Conservation (phyloP, 2,797 vertebrate genomes). For the Champsocephalus esox region DNA sequence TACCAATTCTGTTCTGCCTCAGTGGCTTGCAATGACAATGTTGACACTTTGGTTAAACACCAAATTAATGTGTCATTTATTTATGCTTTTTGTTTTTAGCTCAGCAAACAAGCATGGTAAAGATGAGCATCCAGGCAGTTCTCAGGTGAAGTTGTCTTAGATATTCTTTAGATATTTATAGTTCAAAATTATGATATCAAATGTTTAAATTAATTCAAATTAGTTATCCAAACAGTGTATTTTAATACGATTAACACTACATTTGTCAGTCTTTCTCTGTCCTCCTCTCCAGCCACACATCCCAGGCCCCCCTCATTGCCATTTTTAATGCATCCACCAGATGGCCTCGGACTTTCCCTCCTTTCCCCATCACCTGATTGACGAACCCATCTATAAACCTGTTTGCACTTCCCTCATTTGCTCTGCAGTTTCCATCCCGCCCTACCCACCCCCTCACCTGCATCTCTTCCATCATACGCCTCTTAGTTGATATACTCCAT, state of each 20-base stretch:
- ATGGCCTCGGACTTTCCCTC: neutral
- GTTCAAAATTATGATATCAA: slow-evolving; percentile 7
- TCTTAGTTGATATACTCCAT: neutral
- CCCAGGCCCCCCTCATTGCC: neutral
- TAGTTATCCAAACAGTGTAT: neutral
- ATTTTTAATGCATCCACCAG: neutral
- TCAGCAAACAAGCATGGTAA: slow-evolving; percentile 18
- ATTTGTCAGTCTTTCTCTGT: neutral
- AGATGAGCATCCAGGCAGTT: slow-evolving; percentile 22
- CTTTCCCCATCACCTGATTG: neutral
- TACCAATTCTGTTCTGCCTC: slow-evolving; percentile 49
- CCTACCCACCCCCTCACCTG: neutral
- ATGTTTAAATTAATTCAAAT: slow-evolving; percentile 28
- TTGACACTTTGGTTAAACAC: slow-evolving; percentile 59
- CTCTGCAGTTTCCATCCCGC: neutral
- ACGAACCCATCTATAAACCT: neutral
- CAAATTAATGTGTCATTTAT: slow-evolving; percentile 69
- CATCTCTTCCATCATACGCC: neutral
- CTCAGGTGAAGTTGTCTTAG: slow-evolving; percentile 22
- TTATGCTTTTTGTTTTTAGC: slow-evolving; percentile 47
- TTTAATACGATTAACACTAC: neutral
- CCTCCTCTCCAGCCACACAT: neutral
- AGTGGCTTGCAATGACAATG: slow-evolving; percentile 50
- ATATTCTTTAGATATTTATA: neutral
- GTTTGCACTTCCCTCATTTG: neutral